Evolutionary conservation across 2,888 invertebrate genomes (phyloP), one percentile per base, ranked within the genome.

Genomic region (Dicycla oo): DNA sequence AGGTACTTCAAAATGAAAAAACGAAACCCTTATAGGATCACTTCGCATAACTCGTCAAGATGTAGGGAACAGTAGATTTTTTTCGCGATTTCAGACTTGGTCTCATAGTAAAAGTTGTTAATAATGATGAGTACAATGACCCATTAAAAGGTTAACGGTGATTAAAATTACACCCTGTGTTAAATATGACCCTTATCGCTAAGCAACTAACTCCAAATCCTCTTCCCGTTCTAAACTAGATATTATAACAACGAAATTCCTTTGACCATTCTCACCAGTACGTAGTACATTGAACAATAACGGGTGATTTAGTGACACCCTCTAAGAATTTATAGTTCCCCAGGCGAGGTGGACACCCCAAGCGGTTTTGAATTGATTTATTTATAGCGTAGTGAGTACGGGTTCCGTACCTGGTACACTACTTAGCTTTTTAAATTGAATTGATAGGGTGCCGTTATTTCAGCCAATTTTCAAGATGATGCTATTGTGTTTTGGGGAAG

Each of bases 341-440:
- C 88, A 88, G 93, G 87, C 91, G 87, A 83, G 83, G 89, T 92
- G 94, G 93, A 93, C 93, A 91, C 93, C 93, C 93, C 93, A 90
- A 89, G 92, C 89, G 91, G 91, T 91, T 88, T 87, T 78, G 87
- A 93, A 92, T 93, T 94, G 94, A 94, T 94, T 94, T 94, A 94
- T 94, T 93, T 93, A 93, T 91, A 86, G 90, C 88, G 80, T 84
- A 86, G 81, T 77, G 86, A 88, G 87, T 87, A 88, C 87, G 86
- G 87, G 87, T 90, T 88, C 88, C 86, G 87, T 91, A 91, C 90
- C 91, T 87, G 88, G 82, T 87, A 89, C 87, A 85, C 88, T 89
- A 89, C 90, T 92, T 92, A 90, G 87, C 84, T 84, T 83, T 86
- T 81, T 85, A 85, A 89, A 87, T 85, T 87, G 87, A 89, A 89